Percentiles rank a stretch among this genome's conserved stretches.
These are phyloP conservation scores for Trichonephila clavata DNA, from an alignment of 1,140 invertebrate species.

Conservation along the genomic window DNA sequence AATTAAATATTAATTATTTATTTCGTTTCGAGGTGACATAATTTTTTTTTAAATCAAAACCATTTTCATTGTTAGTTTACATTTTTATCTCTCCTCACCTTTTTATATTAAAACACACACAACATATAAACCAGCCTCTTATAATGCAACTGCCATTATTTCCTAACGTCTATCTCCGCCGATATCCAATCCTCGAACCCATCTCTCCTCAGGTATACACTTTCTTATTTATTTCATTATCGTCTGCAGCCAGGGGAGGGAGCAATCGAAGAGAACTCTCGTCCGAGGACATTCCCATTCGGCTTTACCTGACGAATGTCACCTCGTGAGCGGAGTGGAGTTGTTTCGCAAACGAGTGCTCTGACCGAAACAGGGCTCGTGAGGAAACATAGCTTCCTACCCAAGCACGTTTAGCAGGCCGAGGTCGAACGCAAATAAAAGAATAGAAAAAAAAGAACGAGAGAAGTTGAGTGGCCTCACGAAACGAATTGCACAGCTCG, in stretches of 20 bases:
- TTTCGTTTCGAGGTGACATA: too few species aligned
- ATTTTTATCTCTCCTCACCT: neutral
- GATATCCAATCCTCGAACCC: neutral
- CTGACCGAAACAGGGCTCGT: conserved; percentile 24
- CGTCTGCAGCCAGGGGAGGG: neutral
- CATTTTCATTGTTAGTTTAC: too few species aligned
- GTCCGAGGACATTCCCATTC: conserved; percentile 30
- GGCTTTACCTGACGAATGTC: conserved; percentile 13
- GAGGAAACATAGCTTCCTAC: neutral
- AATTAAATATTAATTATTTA: too few species aligned
- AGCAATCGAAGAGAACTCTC: neutral
- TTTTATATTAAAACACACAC: neutral
- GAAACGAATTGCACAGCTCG: neutral
- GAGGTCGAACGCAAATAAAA: conserved; percentile 4
- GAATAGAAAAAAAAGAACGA: neutral
- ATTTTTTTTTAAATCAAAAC: too few species aligned
- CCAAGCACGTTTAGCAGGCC: neutral
- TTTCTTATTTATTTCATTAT: neutral
- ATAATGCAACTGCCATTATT: too few species aligned
- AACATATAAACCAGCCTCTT: neutral
- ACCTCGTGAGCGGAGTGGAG: neutral
- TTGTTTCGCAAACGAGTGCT: conserved; percentile 37
- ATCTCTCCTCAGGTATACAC: neutral
- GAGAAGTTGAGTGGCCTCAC: conserved; percentile 13
- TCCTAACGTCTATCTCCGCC: neutral